Evolutionary conservation across 2,888 invertebrate species (phyloP), one percentile per base, ranked within the genome.

Genomic region (Lottia gigantea): DNA sequence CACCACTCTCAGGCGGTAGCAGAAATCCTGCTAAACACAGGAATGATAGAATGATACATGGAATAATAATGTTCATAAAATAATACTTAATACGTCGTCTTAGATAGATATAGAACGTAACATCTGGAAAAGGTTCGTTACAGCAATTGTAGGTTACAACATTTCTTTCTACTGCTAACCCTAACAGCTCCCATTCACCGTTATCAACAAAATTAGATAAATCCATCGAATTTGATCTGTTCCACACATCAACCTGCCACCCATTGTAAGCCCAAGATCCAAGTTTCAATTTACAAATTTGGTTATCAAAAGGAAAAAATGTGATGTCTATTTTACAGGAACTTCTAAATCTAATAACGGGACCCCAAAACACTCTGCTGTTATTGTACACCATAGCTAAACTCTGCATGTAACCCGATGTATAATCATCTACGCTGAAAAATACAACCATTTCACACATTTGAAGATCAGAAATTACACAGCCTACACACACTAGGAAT

Each of bases 151-250:
- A 91, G 81, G 67, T 76, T 63, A 90, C 89, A 12, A 90, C 90
- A 74, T 90, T 89, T 25, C 82, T 63, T 31, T 81, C 74, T 49
- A 74, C 74, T 70, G 87, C 81, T 3, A 90, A 89, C 62, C 88
- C 86, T 47, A 91, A 82, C 55, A 91, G 83, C 72, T 90, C 90
- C 91, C 91, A 91, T 78, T 91, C 91, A 1, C 91, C 91, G 79
- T 91, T 91, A 45, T 90, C 89, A 6, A 91, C 89, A 79, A 91
- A 91, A 73, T 91, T 91, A 16, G 89, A 88, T 40, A 91, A 84
- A 76, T 91, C 91, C 49, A 91, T 83, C 2, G 81, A 89, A 19
- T 88, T 83, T n/a, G 84, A 82, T 7, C 83, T 68, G 71, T 86
- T 87, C 67, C 74, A 77, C 7, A 89, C 83, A 77, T 86, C 80